These are phyloP conservation scores for Leuciscus waleckii DNA, from an alignment of 2,797 vertebrate genomes.

Conservation along the genomic window DNA sequence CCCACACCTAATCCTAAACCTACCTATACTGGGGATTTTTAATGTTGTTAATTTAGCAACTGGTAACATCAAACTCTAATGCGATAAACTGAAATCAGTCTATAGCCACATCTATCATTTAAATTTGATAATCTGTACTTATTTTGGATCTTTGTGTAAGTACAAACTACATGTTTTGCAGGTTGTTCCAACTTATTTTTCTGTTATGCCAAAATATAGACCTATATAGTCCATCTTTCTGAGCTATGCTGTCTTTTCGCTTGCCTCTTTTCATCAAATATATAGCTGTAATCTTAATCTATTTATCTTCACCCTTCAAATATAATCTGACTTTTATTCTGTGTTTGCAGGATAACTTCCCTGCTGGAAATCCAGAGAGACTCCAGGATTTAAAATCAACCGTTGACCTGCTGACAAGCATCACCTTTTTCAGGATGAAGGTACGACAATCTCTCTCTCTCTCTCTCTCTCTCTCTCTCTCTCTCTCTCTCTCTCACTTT, in stretches of 20 bases:
- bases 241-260: not conserved
- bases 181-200: not conserved
- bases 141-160: not conserved
- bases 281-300: not conserved
- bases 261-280: not conserved
- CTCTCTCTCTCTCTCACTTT: too few relatives aligned
- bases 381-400: slow-evolving; percentile 96
- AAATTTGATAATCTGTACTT: not conserved
- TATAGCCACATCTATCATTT: not conserved
- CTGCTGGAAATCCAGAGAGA: slow-evolving; percentile 91
- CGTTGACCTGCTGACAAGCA: slow-evolving; percentile 95
- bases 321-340: not conserved
- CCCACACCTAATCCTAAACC: not conserved
- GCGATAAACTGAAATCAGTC: not conserved
- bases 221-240: not conserved
- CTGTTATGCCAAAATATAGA: not conserved
- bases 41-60: not conserved
- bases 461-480: too few relatives aligned
- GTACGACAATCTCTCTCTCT: slow-evolving; percentile 52
- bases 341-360: slow-evolving; percentile 90
- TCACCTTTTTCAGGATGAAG: slow-evolving; percentile 99
- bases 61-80: not conserved
- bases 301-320: not conserved
- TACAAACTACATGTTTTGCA: not conserved
- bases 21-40: not conserved